Evolutionary conservation across 2,797 vertebrate genomes (phyloP).

Genomic region (Psittacula derbiana): DNA sequence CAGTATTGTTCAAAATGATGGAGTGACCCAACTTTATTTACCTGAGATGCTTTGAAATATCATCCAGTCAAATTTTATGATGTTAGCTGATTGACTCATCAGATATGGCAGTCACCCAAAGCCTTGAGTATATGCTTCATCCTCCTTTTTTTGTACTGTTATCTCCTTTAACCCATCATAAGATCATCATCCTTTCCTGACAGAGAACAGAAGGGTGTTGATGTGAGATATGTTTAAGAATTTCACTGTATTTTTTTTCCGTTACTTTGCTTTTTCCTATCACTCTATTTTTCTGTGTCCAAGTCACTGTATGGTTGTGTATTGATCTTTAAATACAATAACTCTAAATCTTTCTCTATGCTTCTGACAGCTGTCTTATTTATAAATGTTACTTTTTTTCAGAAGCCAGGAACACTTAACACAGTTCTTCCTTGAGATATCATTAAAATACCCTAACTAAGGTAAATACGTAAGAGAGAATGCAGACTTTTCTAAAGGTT

Average conservation of each 20-base stretch:
- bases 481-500: constrained; percentile 66
- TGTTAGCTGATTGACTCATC: neutral
- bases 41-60: neutral
- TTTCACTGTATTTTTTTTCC: neutral
- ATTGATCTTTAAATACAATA: constrained; percentile 42
- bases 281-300: neutral
- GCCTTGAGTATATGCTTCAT: neutral
- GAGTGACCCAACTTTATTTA: neutral
- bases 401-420: constrained; percentile 12
- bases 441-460: constrained; percentile 76
- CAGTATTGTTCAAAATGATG: neutral
- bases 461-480: constrained; percentile 39
- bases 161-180: neutral
- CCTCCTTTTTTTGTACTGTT: neutral
- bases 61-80: neutral
- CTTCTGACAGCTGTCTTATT: constrained; percentile 20
- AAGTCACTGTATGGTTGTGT: neutral
- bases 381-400: neutral
- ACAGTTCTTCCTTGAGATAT: constrained; percentile 18
- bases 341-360: neutral
- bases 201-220: neutral
- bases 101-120: neutral
- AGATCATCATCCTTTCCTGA: neutral
- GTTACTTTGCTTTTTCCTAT: neutral
- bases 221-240: neutral